Conservation (phyloP, 2,113 vertebrate species). For the Chaenogobius annularis region DNA sequence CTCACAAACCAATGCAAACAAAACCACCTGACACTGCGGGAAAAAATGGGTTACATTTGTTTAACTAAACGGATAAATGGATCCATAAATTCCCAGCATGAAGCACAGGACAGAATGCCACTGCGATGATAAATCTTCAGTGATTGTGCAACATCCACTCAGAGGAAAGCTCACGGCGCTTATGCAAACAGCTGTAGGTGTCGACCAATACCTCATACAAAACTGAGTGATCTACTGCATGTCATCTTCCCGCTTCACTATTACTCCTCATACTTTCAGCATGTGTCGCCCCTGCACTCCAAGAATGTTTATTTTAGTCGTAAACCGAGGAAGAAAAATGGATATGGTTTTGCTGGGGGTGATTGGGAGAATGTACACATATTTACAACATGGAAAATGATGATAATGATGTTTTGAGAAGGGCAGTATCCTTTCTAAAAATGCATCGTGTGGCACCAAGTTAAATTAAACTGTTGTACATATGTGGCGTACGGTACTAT, state of each 20-base stretch:
- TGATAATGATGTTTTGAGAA: background rate
- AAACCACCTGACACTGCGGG: background rate
- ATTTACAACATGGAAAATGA: background rate
- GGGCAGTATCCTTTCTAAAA: too few relatives aligned
- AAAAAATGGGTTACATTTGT: background rate
- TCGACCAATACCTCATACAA: conserved; percentile 4
- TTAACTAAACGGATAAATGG: background rate
- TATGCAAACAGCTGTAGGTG: conserved; percentile 5
- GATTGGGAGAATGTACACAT: background rate
- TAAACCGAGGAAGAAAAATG: conserved; percentile 4
- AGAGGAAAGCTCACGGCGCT: background rate
- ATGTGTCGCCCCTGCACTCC: background rate
- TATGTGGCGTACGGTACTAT: too few relatives aligned
- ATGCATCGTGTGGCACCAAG: too few relatives aligned
- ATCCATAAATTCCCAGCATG: background rate
- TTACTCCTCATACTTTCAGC: conserved; percentile 2
- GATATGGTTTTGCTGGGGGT: background rate
- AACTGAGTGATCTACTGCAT: background rate
- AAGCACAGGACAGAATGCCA: background rate
- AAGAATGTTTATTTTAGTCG: background rate
- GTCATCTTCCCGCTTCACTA: background rate
- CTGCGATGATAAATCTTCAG: background rate
- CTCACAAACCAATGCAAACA: background rate
- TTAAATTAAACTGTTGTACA: too few relatives aligned
- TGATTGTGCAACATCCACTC: background rate